Percentiles rank a stretch among this genome's conserved stretches.
phyloP scores from a whole-genome alignment of 2,888 invertebrate species.

The Mimumesa dahlbomi region DNA sequence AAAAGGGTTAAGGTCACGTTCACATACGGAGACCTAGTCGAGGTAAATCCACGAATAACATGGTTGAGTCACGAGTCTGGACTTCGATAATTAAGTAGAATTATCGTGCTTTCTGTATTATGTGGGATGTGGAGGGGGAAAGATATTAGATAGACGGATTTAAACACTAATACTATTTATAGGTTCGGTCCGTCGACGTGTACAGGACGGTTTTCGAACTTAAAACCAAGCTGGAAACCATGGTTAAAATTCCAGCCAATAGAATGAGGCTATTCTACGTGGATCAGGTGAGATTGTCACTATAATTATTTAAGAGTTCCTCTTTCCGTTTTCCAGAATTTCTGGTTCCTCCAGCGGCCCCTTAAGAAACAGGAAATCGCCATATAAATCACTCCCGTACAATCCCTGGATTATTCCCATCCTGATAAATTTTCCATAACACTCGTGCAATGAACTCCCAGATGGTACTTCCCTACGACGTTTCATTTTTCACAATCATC shows the following conservation, averaged over 20 bases:
- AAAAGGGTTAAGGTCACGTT: slow-evolving; percentile 93
- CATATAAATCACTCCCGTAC: slow-evolving; percentile 46
- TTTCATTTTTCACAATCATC: too few species aligned
- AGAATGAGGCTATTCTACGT: slow-evolving; percentile 95
- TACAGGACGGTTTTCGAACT: slow-evolving; percentile 90
- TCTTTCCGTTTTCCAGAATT: slow-evolving; percentile 58
- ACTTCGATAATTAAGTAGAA: neutral
- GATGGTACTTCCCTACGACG: neutral
- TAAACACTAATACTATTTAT: slow-evolving; percentile 37
- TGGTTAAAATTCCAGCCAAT: slow-evolving; percentile 90
- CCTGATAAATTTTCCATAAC: neutral
- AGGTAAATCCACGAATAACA: slow-evolving; percentile 79
- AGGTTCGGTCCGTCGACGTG: slow-evolving; percentile 79
- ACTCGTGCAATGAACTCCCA: too few species aligned
- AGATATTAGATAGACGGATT: too few species aligned
- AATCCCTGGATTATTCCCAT: slow-evolving; percentile 4
- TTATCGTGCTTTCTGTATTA: too few species aligned
- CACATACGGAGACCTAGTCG: slow-evolving; percentile 88
- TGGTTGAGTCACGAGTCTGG: too few species aligned
- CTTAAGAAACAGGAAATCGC: slow-evolving; percentile 58
- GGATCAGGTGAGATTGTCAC: slow-evolving; percentile 84
- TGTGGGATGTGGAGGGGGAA: too few species aligned
- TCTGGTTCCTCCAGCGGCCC: slow-evolving; percentile 58
- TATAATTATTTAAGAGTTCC: slow-evolving; percentile 3
- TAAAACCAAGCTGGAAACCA: slow-evolving; percentile 89